Base-by-base conservation (phyloP, 2,888 invertebrate species). In the Oxystoma pomonae region DNA sequence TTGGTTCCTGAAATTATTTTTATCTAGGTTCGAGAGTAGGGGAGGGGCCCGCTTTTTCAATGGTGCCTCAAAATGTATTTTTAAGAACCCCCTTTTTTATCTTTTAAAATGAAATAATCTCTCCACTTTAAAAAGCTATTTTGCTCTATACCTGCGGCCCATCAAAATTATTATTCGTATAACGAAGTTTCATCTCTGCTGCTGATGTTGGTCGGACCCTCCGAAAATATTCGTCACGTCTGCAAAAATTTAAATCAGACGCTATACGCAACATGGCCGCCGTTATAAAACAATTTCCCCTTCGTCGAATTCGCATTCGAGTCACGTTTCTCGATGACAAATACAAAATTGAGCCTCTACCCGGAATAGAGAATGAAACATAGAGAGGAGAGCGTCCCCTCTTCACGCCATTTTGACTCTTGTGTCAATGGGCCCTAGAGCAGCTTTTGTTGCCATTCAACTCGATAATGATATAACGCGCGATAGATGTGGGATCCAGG, bases 311-410 rank as follows among this genome's bases (percentile, higher is more conserved):
- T 77, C 74, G 70, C 67, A 78, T 76, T 78, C 76, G 76, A 77
- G 76, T 78, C 79, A 79, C 79, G 79, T 79, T 76, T 73, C 75
- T 76, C 76, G 77, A 76, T 78, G 78, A 78, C 78, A 76, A 77
- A 75, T 74, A 76, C 75, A 76, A 77, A 77, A 78, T 77, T 75
- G 77, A 77, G 76, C 76, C 69, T 61, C 73, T 35, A 35, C 12
- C 12, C 35, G 35, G 35, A 7, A 35, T 35, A 35, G 35, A 35
- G 35, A n/a, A n/a, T n/a, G n/a, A n/a, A n/a, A n/a, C n/a, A n/a
- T 35, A 3, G 73, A 75, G 76, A 76, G 75, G 74, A 73, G 75
- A 73, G 76, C 62, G 66, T 64, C 66, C 66, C 66, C 56, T 55
- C 19, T 2, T 7, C 53, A 21, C 58, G 57, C 63, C 60, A 63